Conservation (phyloP, 2,888 invertebrate genomes). For the Odontocerum albicorne region DNA sequence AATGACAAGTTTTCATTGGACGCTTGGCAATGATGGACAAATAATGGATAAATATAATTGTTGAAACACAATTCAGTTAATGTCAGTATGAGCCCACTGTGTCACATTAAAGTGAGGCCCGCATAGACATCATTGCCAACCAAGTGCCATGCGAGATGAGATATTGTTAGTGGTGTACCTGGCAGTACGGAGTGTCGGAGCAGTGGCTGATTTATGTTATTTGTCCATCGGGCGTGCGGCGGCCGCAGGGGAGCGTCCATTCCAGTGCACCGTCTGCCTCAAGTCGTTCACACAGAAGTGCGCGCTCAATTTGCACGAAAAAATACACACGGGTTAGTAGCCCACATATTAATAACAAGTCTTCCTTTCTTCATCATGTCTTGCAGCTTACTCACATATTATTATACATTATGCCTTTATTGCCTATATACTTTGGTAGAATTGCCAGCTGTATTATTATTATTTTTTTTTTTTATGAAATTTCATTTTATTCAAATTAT, state of each 20-base stretch:
- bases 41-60: constrained; percentile 41
- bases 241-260: constrained; percentile 59
- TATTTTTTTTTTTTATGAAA: too few relatives aligned
- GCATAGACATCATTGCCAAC: constrained; percentile 22
- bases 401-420: too few relatives aligned
- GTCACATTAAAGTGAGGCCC: neutral
- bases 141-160: neutral
- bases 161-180: neutral
- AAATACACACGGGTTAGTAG: constrained; percentile 65
- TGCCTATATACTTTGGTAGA: constrained; percentile 7
- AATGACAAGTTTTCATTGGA: constrained; percentile 23
- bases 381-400: constrained; percentile 24
- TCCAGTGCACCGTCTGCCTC: constrained; percentile 65
- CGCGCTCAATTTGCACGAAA: constrained; percentile 65
- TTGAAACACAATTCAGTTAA: constrained; percentile 1
- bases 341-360: constrained; percentile 52
- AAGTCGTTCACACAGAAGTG: constrained; percentile 66
- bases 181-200: neutral
- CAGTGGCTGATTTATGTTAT: constrained; percentile 36
- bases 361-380: constrained; percentile 20
- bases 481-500: too few relatives aligned
- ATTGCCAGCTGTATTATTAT: too few relatives aligned
- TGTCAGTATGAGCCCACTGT: neutral
- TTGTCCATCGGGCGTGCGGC: constrained; percentile 32
- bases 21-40: constrained; percentile 50